These are phyloP conservation scores for Lamellibrachia columna DNA, from an alignment of 2,888 invertebrate species.

Conservation along the genomic window DNA sequence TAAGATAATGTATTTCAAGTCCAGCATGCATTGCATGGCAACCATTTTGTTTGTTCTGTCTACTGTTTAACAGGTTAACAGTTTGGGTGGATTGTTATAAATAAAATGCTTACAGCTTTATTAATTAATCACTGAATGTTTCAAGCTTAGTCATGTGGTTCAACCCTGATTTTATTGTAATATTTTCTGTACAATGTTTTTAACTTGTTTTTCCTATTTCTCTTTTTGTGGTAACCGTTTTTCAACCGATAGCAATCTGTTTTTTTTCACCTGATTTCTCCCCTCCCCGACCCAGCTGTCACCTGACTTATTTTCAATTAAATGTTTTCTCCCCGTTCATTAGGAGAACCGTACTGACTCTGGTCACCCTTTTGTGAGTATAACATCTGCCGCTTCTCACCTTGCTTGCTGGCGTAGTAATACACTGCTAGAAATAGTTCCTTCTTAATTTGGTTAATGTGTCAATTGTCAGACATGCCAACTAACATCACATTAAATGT, in stretches of 20 bases:
- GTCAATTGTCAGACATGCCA: neutral
- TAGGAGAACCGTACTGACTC: neutral
- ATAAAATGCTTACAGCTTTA: neutral
- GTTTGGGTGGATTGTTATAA: neutral
- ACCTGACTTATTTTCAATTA: neutral
- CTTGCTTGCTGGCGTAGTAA: neutral
- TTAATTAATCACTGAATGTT: neutral
- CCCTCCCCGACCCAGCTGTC: neutral
- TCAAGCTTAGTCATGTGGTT: neutral
- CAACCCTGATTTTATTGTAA: neutral
- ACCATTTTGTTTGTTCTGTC: neutral
- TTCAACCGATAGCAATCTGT: no score
- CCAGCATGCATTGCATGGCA: neutral
- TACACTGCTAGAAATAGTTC: conserved; percentile 9
- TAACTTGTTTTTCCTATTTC: neutral
- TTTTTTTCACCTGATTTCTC: neutral
- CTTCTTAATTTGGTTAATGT: neutral
- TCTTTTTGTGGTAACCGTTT: no score
- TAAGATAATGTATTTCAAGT: neutral
- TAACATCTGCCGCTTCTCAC: neutral
- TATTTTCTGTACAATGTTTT: neutral
- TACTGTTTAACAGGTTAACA: neutral
- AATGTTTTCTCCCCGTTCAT: neutral
- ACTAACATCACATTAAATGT: neutral
- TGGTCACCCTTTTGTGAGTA: conserved; percentile 6